Percentiles rank a stretch among this genome's conserved stretches.
These are phyloP conservation scores for Noctilio leporinus DNA, from an alignment of 2,113 vertebrate species.

Conservation along the genomic window DNA sequence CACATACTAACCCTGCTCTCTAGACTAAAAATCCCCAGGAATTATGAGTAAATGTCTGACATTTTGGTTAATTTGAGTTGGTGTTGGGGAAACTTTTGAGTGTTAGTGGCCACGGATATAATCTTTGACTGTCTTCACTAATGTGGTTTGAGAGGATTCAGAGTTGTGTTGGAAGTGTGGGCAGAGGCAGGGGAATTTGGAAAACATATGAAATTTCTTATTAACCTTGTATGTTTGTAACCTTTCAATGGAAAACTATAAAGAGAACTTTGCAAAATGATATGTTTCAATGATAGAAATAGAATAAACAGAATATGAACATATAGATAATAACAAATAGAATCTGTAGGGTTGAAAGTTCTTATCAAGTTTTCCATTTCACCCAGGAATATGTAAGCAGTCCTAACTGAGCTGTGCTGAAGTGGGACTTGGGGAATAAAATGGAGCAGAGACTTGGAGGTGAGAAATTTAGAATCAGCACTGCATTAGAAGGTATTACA, in stretches of 20 bases:
- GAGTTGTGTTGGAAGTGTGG: neutral
- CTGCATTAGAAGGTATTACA: neutral
- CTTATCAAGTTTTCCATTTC: neutral
- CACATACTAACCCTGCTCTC: neutral
- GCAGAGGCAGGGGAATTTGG: slow-evolving; percentile 26
- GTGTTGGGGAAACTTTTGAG: slow-evolving; percentile 18
- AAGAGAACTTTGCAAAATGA: neutral
- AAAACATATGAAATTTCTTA: neutral
- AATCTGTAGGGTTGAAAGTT: neutral
- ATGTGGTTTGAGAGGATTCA: slow-evolving; percentile 1
- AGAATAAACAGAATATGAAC: neutral
- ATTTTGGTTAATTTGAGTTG: slow-evolving; percentile 5
- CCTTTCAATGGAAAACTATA: neutral
- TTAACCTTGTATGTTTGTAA: neutral
- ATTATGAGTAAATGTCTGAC: slow-evolving; percentile 50
- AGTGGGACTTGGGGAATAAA: neutral
- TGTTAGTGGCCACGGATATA: neutral
- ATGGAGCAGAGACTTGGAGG: neutral
- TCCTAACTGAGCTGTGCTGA: neutral
- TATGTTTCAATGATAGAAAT: neutral
- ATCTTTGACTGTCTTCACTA: slow-evolving; percentile 5
- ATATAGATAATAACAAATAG: neutral
- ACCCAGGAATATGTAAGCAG: neutral
- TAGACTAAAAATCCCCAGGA: neutral
- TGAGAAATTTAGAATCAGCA: neutral